Evolutionary conservation across 2,888 invertebrate genomes (phyloP).

Genomic region (Eumerus sabulonum): DNA sequence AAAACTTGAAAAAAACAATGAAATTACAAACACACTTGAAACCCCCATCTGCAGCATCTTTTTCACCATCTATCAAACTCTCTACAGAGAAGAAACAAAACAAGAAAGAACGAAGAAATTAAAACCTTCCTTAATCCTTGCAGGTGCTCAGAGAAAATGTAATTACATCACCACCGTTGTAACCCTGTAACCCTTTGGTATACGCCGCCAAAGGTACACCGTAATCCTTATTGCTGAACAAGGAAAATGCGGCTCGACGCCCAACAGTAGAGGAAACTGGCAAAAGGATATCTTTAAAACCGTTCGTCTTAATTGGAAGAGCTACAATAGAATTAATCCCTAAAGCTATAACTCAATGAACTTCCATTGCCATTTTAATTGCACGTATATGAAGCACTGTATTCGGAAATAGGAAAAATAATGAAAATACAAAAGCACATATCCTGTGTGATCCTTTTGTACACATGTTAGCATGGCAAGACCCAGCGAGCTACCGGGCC

Average conservation of each 20-base stretch:
- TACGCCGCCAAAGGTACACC: background rate
- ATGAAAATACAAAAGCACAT: background rate
- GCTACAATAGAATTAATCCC: slow-evolving; percentile 61
- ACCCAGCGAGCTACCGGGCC: too few relatives aligned
- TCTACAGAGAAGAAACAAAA: slow-evolving; percentile 4
- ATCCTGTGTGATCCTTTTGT: slow-evolving; percentile 21
- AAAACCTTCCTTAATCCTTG: slow-evolving; percentile 16
- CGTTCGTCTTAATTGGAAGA: slow-evolving; percentile 64
- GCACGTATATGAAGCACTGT: slow-evolving; percentile 43
- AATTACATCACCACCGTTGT: slow-evolving; percentile 52
- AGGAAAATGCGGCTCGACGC: too few relatives aligned
- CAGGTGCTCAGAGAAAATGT: slow-evolving; percentile 54
- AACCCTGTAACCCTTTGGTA: slow-evolving; percentile 44
- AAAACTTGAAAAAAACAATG: slow-evolving; percentile 19
- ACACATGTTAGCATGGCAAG: background rate
- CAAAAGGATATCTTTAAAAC: slow-evolving; percentile 29
- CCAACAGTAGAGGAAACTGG: background rate
- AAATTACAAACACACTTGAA: slow-evolving; percentile 37
- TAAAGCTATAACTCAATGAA: slow-evolving; percentile 62
- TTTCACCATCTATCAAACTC: slow-evolving; percentile 19
- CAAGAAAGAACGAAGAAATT: background rate
- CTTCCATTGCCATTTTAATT: slow-evolving; percentile 57
- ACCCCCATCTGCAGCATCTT: background rate
- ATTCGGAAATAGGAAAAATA: slow-evolving; percentile 13
- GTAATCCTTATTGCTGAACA: too few relatives aligned